A percentile compares a stretch with the other conserved stretches of the same genome.
These are phyloP conservation scores for Mustelus asterias DNA, from an alignment of 2,113 vertebrate genomes.

Conservation along the genomic window DNA sequence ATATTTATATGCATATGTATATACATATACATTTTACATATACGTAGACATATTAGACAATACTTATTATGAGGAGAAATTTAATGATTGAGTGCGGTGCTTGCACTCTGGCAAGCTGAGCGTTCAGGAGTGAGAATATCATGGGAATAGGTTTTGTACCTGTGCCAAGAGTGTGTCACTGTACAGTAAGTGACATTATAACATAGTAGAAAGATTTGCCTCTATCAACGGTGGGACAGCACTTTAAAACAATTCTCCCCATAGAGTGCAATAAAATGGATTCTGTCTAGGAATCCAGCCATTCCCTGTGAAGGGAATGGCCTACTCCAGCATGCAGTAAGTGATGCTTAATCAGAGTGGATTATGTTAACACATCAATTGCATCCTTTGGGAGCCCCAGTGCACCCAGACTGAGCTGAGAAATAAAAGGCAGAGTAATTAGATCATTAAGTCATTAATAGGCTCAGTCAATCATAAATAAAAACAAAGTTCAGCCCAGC, in stretches of 20 bases:
- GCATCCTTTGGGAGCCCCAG: neutral
- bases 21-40: no score
- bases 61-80: neutral
- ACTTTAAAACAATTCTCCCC: neutral
- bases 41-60: neutral
- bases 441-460: slow-evolving; percentile 25
- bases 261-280: neutral
- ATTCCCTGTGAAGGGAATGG: neutral
- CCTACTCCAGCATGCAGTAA: neutral
- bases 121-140: neutral
- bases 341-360: neutral
- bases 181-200: neutral
- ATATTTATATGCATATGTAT: no score
- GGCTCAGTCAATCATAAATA: slow-evolving; percentile 15
- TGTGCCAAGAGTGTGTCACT: neutral
- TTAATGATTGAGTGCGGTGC: neutral
- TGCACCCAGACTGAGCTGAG: neutral
- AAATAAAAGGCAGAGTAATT: slow-evolving; percentile 19
- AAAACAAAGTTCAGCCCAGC: slow-evolving; percentile 3
- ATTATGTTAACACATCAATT: neutral
- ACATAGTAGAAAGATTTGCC: neutral
- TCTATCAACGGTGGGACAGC: neutral
- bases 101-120: no score
- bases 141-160: neutral
- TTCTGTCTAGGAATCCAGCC: neutral